These are phyloP conservation scores for Dryoscopus gambensis DNA, from an alignment of 2,113 vertebrate genomes.

Conservation along the genomic window DNA sequence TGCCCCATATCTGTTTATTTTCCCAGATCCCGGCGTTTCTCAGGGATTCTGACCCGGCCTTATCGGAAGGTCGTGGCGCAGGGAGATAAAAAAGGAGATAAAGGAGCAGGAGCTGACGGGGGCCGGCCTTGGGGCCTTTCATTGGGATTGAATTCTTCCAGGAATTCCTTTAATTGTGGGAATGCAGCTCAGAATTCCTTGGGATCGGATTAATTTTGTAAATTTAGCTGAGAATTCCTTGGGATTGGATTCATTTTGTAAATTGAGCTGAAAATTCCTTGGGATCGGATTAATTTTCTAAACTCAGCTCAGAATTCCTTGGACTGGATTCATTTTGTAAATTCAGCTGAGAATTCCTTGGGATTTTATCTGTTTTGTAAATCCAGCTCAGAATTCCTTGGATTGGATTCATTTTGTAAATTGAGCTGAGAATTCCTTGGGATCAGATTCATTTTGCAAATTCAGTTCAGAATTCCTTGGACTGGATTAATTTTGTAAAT, in stretches of 20 bases:
- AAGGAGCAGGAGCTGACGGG: not conserved
- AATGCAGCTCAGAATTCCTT: not conserved
- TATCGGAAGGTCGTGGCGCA: not conserved
- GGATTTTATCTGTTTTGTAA: not conserved
- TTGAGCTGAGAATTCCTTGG: not conserved
- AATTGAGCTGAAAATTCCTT: not conserved
- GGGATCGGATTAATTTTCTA: fast-evolving
- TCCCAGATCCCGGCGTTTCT: not conserved
- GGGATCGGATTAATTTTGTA: too few species aligned
- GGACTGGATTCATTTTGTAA: not conserved
- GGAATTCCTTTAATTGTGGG: not conserved
- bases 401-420: fast-evolving
- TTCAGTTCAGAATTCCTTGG: not conserved
- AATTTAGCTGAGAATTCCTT: not conserved
- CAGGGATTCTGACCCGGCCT: not conserved
- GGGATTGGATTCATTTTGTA: fast-evolving
- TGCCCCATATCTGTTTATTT: not conserved
- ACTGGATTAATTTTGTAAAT: not conserved
- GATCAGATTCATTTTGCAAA: fast-evolving
- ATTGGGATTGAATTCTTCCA: not conserved
- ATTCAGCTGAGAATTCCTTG: not conserved
- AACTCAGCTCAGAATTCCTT: not conserved
- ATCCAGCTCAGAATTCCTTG: not conserved
- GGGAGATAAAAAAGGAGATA: not conserved
- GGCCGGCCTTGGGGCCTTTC: not conserved